Evolutionary conservation across 2,113 vertebrate species (phyloP).

Genomic region (Alectura lathami): DNA sequence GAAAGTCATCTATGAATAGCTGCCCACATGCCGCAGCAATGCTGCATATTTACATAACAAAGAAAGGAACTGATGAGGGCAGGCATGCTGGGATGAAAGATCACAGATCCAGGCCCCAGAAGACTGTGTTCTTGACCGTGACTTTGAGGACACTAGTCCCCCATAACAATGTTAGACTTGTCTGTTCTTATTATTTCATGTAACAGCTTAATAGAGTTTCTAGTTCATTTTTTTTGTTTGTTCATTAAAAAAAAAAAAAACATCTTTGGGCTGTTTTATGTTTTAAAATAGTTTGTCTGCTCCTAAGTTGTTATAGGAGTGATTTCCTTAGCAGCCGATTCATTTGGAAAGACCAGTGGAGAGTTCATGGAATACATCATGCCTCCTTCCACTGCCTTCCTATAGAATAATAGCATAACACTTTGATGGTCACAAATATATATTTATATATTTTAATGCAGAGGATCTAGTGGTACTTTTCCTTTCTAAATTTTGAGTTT

Average conservation of each 20-base stretch:
- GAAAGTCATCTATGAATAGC: not conserved
- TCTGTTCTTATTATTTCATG: not conserved
- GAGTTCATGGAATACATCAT: not conserved
- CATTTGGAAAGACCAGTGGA: not conserved
- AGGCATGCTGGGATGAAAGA: not conserved
- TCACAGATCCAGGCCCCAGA: not conserved
- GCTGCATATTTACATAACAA: slow-evolving; percentile 12
- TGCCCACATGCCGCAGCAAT: not conserved
- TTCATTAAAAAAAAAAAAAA: not conserved
- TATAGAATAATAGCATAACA: too few species aligned
- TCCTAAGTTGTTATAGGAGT: not conserved
- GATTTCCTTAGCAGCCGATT: not conserved
- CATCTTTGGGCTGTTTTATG: not conserved
- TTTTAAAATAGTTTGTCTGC: not conserved
- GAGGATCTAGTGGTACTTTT: not conserved
- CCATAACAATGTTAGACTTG: not conserved
- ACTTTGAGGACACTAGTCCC: not conserved
- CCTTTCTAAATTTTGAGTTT: not conserved
- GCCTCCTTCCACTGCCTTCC: not conserved
- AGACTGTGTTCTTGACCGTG: not conserved
- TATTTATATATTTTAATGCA: too few species aligned
- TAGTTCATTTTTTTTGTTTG: not conserved
- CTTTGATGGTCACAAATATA: not conserved
- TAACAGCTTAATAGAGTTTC: slow-evolving; percentile 2
- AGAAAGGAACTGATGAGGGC: not conserved